phyloP scores from a whole-genome alignment of 2,113 vertebrate genomes.

The Pseudonaja textilis region DNA sequence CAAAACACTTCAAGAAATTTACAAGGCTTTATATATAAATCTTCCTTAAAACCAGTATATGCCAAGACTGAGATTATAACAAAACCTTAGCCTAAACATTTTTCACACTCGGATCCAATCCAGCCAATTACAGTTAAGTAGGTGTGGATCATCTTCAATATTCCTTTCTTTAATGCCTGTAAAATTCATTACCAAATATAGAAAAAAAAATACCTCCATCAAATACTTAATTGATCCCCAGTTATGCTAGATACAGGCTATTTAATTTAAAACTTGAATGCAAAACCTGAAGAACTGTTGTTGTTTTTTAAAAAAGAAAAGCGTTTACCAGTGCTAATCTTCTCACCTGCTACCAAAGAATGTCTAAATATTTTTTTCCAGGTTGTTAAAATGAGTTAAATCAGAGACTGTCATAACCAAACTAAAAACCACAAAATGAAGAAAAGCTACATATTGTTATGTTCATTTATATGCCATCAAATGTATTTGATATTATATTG shows the following conservation, averaged over 20 bases:
- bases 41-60: conserved; percentile 2
- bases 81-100: conserved; percentile 32
- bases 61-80: not conserved
- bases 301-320: not conserved
- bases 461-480: not conserved
- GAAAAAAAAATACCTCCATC: not conserved
- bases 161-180: not conserved
- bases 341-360: not conserved
- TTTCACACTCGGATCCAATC: conserved; percentile 15
- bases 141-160: not conserved
- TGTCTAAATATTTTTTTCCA: not conserved
- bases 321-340: not conserved
- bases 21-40: conserved; percentile 8
- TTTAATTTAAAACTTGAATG: not conserved
- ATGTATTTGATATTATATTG: not conserved
- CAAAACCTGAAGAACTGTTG: not conserved
- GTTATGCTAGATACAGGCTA: not conserved
- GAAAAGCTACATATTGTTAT: not conserved
- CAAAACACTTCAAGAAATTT: conserved; percentile 2
- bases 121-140: conserved; percentile 11
- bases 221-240: not conserved
- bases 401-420: not conserved
- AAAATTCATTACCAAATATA: not conserved
- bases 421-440: not conserved
- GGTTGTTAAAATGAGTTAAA: not conserved